phyloP scores from a whole-genome alignment of 2,888 invertebrate species.

The Ernsta delagoae region DNA sequence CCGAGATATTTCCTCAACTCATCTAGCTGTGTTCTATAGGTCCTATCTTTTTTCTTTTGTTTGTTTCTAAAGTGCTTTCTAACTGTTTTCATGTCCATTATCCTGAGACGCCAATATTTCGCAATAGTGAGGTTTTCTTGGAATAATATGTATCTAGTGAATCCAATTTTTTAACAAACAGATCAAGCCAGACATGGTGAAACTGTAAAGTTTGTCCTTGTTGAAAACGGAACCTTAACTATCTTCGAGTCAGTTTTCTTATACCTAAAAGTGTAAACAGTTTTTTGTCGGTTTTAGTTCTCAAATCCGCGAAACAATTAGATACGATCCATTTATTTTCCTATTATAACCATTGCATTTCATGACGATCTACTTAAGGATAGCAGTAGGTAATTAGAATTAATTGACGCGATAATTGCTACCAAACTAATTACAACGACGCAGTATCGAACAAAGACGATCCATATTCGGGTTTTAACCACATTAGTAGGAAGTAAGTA shows the following conservation, averaged over 20 bases:
- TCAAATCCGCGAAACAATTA: not conserved
- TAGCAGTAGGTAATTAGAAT: constrained; percentile 20
- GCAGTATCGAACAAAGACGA: constrained; percentile 22
- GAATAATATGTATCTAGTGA: no score
- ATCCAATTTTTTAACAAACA: no score
- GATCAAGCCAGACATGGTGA: no score
- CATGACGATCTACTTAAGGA: not conserved
- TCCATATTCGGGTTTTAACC: constrained; percentile 12
- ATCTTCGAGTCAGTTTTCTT: not conserved
- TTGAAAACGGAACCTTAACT: not conserved
- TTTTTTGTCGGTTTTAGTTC: not conserved
- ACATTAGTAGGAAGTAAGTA: not conserved
- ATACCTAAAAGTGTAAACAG: no score
- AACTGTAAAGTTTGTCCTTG: no score
- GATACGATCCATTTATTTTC: constrained; percentile 13
- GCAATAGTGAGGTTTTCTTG: no score
- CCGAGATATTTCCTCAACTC: constrained; percentile 13
- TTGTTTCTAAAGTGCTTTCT: constrained; percentile 14
- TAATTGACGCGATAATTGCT: constrained; percentile 29
- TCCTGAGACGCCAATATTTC: no score
- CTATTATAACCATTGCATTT: constrained; percentile 1
- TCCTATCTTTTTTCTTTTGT: constrained; percentile 15
- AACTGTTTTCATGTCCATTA: constrained; percentile 4
- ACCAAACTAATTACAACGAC: constrained; percentile 12
- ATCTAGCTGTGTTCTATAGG: constrained; percentile 2